Conservation (phyloP, 2,888 invertebrate genomes). For the Therioaphis trifolii region DNA sequence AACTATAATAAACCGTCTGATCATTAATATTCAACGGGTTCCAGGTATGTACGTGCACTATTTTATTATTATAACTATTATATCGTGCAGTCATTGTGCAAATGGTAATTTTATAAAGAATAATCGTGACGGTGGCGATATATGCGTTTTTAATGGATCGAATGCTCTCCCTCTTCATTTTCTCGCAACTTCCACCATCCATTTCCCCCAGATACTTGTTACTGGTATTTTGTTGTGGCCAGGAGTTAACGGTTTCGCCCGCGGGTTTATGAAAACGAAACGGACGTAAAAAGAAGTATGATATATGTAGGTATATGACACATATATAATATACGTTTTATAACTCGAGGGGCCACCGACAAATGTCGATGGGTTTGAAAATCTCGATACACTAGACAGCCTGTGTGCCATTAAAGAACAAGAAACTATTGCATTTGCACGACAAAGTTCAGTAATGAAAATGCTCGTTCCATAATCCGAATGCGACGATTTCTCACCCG, state of each 20-base stretch:
- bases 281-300: not conserved
- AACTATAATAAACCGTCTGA: slow-evolving; percentile 61
- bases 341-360: not conserved
- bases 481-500: too few relatives aligned
- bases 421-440: too few relatives aligned
- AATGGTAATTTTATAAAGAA: slow-evolving; percentile 48
- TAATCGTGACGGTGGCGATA: slow-evolving; percentile 43
- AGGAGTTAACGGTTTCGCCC: slow-evolving; percentile 38
- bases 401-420: too few relatives aligned
- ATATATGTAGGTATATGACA: too few relatives aligned
- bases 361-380: not conserved
- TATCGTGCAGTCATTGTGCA: slow-evolving; percentile 44
- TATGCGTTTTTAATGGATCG: slow-evolving; percentile 55
- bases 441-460: not conserved
- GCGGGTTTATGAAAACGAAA: not conserved
- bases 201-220: not conserved
- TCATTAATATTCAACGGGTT: slow-evolving; percentile 54
- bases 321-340: too few relatives aligned
- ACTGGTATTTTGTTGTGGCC: not conserved
- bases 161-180: not conserved
- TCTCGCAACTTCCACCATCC: not conserved
- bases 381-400: not conserved
- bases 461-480: too few relatives aligned
- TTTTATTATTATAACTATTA: not conserved
- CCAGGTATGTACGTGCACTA: not conserved